phyloP scores from a whole-genome alignment of 2,797 vertebrate genomes.

The Pygocentrus nattereri region DNA sequence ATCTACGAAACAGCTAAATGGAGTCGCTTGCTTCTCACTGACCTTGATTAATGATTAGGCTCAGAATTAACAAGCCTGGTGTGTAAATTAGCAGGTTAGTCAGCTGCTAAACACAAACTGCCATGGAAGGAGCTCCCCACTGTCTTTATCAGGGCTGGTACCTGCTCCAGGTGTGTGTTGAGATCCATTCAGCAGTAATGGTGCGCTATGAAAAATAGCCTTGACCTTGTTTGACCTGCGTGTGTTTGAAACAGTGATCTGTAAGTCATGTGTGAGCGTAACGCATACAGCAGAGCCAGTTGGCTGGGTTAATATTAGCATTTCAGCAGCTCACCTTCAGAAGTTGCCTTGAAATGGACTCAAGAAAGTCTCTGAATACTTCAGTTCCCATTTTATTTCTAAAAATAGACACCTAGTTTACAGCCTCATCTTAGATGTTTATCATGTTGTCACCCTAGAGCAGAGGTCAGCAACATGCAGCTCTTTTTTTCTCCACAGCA shows the following conservation, averaged over 20 bases:
- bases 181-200: background rate
- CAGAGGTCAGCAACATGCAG: no score
- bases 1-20: conserved; percentile 24
- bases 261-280: background rate
- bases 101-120: conserved; percentile 63
- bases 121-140: conserved; percentile 40
- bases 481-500: no score
- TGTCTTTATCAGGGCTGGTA: conserved; percentile 32
- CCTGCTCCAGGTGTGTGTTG: background rate
- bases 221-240: background rate
- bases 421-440: no score
- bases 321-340: no score
- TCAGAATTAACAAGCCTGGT: conserved; percentile 51
- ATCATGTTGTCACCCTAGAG: no score
- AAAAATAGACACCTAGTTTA: no score
- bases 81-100: conserved; percentile 63
- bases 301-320: no score
- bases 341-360: no score
- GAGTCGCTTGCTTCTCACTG: conserved; percentile 31
- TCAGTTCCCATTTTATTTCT: no score
- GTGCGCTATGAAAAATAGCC: background rate
- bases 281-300: background rate
- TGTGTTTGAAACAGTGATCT: conserved; percentile 2
- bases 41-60: conserved; percentile 63
- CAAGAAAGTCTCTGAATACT: no score